These are phyloP conservation scores for Zapus hudsonius DNA, from an alignment of 2,113 vertebrate genomes.

Conservation along the genomic window DNA sequence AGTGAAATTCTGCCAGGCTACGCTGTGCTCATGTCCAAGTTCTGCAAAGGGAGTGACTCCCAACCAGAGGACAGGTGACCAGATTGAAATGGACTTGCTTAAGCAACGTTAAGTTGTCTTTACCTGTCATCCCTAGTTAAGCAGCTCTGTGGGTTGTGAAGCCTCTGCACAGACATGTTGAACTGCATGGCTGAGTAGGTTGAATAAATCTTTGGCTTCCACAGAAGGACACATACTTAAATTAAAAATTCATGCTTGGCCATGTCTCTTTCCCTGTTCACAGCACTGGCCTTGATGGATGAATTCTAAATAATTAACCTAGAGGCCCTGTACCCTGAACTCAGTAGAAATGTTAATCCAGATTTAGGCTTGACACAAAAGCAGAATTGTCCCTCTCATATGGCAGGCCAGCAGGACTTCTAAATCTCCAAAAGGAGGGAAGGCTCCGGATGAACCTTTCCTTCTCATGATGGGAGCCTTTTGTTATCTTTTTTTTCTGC, in stretches of 20 bases:
- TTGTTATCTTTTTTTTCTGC: too few species aligned
- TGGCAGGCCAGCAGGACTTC: too few species aligned
- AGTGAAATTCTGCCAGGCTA: constrained; percentile 63
- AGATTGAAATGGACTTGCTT: not conserved
- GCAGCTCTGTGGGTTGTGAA: not conserved
- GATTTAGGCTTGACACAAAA: not conserved
- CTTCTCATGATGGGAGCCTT: too few species aligned
- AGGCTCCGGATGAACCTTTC: too few species aligned
- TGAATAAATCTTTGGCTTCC: constrained; percentile 50
- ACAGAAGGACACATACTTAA: not conserved
- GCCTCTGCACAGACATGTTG: not conserved
- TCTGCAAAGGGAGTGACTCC: not conserved
- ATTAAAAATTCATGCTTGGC: not conserved
- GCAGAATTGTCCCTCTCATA: too few species aligned
- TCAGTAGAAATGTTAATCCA: not conserved
- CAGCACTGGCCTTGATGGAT: not conserved
- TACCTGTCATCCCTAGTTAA: not conserved
- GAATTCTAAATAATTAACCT: not conserved
- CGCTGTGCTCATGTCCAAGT: not conserved
- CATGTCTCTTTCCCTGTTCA: not conserved
- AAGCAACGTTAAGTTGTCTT: not conserved
- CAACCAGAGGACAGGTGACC: not conserved
- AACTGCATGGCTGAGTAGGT: not conserved
- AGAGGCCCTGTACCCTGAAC: not conserved
- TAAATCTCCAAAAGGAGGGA: too few species aligned